Percentiles rank a stretch among this genome's conserved stretches.
phyloP scores from a whole-genome alignment of 2,888 invertebrate species.

The Drosophila trichaetosa region DNA sequence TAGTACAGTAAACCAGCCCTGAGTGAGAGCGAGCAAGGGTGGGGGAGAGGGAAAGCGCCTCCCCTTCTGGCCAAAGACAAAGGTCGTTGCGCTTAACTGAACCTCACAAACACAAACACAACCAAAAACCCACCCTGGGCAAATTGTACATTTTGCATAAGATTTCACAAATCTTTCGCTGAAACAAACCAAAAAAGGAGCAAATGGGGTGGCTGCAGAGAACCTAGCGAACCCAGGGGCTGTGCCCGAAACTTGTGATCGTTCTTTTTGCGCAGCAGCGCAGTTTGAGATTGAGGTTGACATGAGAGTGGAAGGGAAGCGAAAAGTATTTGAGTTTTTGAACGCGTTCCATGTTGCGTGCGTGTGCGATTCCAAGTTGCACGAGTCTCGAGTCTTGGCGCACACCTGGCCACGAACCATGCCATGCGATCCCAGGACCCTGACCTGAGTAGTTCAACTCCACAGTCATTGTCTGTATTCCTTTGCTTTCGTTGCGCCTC shows the following conservation, averaged over 20 bases:
- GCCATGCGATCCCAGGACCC: slow-evolving; percentile 60
- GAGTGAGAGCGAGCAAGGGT: background rate
- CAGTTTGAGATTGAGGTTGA: slow-evolving; percentile 7
- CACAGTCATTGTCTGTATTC: slow-evolving; percentile 7
- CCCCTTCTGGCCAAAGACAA: slow-evolving; percentile 50
- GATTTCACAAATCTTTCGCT: slow-evolving; percentile 60
- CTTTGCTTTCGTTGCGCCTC: slow-evolving; percentile 58
- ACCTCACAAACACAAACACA: slow-evolving; percentile 36
- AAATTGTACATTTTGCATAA: slow-evolving; percentile 74
- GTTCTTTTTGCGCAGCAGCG: slow-evolving; percentile 71
- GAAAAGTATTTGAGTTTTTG: slow-evolving; percentile 2
- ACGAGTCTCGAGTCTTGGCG: slow-evolving; percentile 79
- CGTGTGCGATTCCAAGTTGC: slow-evolving; percentile 64
- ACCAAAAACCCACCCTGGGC: slow-evolving; percentile 41
- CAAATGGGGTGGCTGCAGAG: slow-evolving; percentile 56
- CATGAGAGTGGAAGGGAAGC: background rate
- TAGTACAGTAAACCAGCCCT: slow-evolving; percentile 29
- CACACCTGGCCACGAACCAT: slow-evolving; percentile 82
- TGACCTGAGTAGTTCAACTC: slow-evolving; percentile 31
- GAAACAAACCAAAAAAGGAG: slow-evolving; percentile 22
- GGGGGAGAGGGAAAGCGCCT: slow-evolving; percentile 49
- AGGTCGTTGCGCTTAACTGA: slow-evolving; percentile 80
- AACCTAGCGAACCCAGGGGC: slow-evolving; percentile 21
- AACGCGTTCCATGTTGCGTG: slow-evolving; percentile 61
- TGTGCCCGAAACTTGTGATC: slow-evolving; percentile 60